Conservation (phyloP, 2,888 invertebrate genomes). For the Cynaeus angustus region DNA sequence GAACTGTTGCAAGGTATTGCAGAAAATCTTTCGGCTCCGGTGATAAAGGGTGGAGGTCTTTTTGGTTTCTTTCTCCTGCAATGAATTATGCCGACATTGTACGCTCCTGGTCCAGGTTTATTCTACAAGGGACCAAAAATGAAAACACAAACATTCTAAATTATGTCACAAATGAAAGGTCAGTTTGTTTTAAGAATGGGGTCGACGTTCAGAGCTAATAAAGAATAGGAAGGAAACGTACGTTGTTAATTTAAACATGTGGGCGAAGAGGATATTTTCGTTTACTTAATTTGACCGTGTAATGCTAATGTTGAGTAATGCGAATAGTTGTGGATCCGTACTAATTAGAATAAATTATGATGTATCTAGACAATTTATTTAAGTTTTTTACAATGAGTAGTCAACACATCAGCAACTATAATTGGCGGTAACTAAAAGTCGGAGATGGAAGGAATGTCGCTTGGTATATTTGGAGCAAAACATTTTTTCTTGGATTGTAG, state of each 20-base stretch:
- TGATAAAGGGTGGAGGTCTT: slow-evolving; percentile 59
- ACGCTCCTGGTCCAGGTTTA: slow-evolving; percentile 64
- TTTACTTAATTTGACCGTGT: slow-evolving; percentile 54
- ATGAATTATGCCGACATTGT: slow-evolving; percentile 52
- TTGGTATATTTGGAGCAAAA: background rate
- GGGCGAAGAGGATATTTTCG: slow-evolving; percentile 54
- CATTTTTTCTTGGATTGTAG: background rate
- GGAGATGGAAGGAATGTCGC: background rate
- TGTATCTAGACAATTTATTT: slow-evolving; percentile 47
- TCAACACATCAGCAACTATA: slow-evolving; percentile 13
- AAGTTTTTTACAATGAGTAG: slow-evolving; percentile 34
- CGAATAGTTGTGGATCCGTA: slow-evolving; percentile 47
- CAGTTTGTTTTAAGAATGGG: slow-evolving; percentile 3
- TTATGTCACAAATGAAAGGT: slow-evolving; percentile 35
- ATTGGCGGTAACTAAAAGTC: slow-evolving; percentile 18
- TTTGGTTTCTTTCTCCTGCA: background rate
- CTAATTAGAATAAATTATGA: slow-evolving; percentile 58
- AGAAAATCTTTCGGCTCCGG: slow-evolving; percentile 57
- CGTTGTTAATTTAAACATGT: slow-evolving; percentile 53
- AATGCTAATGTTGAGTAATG: slow-evolving; percentile 49
- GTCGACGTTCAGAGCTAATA: slow-evolving; percentile 42
- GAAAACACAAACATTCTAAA: slow-evolving; percentile 17
- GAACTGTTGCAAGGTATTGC: slow-evolving; percentile 51
- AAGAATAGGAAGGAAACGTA: slow-evolving; percentile 45
- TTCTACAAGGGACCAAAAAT: slow-evolving; percentile 56